Conservation (phyloP, 2,797 vertebrate genomes). For the Phalanger gymnotis region DNA sequence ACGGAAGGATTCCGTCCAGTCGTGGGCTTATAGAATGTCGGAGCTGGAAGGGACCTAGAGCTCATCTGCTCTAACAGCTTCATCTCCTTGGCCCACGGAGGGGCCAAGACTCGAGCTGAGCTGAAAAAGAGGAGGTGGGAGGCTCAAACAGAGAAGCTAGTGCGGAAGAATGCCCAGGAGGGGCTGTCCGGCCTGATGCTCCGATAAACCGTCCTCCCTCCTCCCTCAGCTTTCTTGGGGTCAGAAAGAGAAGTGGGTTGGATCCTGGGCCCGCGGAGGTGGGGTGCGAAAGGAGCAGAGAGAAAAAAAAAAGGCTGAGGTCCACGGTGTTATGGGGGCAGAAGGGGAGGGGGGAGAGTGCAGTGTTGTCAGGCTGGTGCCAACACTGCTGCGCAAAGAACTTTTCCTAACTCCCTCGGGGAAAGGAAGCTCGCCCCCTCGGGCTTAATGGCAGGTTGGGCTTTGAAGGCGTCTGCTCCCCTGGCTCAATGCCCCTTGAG, state of each 20-base stretch:
- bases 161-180: not conserved
- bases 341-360: not conserved
- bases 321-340: not conserved
- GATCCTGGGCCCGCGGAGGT: not conserved
- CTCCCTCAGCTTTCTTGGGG: not conserved
- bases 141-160: not conserved
- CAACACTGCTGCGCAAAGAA: slow-evolving; percentile 61
- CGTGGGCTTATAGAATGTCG: not conserved
- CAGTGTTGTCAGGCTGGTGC: not conserved
- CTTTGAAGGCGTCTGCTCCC: not conserved
- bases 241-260: not conserved
- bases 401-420: slow-evolving; percentile 72
- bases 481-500: not conserved
- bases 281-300: not conserved
- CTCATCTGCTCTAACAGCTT: not conserved
- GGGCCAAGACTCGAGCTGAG: not conserved
- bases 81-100: not conserved
- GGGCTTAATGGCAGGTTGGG: not conserved
- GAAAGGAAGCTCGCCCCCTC: not conserved
- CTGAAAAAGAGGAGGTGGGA: not conserved
- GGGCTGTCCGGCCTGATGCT: not conserved
- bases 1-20: not conserved
- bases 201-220: not conserved
- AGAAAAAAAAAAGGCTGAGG: not conserved
- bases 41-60: not conserved